Evolutionary conservation across 2,113 vertebrate genomes (phyloP), one percentile per base, ranked within the genome.

Genomic region (Acrocephalus kingi): DNA sequence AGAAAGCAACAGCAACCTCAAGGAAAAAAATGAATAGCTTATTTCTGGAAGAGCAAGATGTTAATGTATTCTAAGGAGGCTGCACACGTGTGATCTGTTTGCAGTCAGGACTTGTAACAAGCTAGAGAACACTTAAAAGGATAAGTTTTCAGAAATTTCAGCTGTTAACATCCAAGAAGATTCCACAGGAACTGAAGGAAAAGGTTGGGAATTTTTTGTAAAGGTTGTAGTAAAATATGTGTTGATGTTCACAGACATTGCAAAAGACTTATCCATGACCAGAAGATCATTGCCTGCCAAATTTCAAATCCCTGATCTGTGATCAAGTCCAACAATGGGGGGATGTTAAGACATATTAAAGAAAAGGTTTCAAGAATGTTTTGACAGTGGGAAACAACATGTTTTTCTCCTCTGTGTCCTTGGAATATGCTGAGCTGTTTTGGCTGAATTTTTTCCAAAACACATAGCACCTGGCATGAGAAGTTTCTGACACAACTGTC

Each of bases 311-410:
- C 90, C 90, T 71, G 39, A 77, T 77, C 85, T 8, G 10, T 67
- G 52, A 89, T 92, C 76, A 89, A 78, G 48, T 96, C 71, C 87
- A 96, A 75, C 67, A 96, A 93, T 37, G 15, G 56, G 28, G 59
- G 52, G 79, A 85, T 75, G 64, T 74, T 86, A 88, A 88, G 64
- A 52, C 9, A 63, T 69, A 93, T 48, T 94, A 95, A 91, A 95
- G 37, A 92, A 89, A 91, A 94, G 28, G 41, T 82, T 93, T 95
- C 77, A 94, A 80, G 69, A 95, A 94, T 94, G 81, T 96, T 97
- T 93, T 93, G 87, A 96, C 84, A 89, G 74, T 58, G 71, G 84
- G 84, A 94, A 95, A 89, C 89, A 96, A 94, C 67, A 83, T 73
- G 77, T 78, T 95, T 95, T 96, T 79, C 86, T 89, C 76, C 31